Evolutionary conservation across 1,140 invertebrate genomes (phyloP).

Genomic region (Drosophila guanche): DNA sequence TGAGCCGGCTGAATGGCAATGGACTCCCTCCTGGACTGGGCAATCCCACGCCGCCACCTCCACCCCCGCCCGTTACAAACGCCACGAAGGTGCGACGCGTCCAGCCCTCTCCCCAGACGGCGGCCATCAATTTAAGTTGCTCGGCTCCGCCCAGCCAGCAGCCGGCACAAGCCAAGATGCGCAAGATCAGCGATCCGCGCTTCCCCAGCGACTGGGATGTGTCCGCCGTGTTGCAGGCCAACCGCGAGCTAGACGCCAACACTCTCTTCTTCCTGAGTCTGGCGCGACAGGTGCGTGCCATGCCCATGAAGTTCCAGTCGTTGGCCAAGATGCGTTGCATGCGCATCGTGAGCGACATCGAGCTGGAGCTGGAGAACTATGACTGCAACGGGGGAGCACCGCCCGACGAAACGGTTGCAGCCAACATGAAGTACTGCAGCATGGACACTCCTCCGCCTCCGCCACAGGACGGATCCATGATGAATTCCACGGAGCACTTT

Average conservation of each 20-base stretch:
- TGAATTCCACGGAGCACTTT: conserved; percentile 73
- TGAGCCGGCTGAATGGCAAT: conserved; percentile 16
- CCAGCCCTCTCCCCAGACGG: conserved; percentile 74
- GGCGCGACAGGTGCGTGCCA: conserved; percentile 71
- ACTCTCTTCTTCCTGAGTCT: conserved; percentile 79
- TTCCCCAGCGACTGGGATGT: conserved; percentile 70
- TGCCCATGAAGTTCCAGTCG: conserved; percentile 81
- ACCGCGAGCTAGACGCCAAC: conserved; percentile 78
- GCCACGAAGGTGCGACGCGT: conserved; percentile 74
- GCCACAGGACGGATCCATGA: conserved; percentile 43
- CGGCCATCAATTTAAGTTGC: conserved; percentile 78
- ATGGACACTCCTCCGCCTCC: conserved; percentile 70
- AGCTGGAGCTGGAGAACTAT: conserved; percentile 76
- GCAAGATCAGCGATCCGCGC: conserved; percentile 63
- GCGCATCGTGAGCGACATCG: conserved; percentile 80
- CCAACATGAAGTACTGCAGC: conserved; percentile 71
- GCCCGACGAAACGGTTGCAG: conserved; percentile 54
- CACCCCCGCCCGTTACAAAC: conserved; percentile 48
- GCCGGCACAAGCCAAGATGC: conserved; percentile 64
- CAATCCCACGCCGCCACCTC: conserved; percentile 48
- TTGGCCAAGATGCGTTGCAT: conserved; percentile 82
- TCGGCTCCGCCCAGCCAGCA: conserved; percentile 30
- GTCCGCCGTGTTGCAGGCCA: conserved; percentile 75
- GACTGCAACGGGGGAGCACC: conserved; percentile 66
- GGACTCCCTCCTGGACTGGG: conserved; percentile 18